Evolutionary conservation across 2,888 invertebrate species (phyloP), one percentile per base, ranked within the genome.

Genomic region (Scaptomyza reducta): DNA sequence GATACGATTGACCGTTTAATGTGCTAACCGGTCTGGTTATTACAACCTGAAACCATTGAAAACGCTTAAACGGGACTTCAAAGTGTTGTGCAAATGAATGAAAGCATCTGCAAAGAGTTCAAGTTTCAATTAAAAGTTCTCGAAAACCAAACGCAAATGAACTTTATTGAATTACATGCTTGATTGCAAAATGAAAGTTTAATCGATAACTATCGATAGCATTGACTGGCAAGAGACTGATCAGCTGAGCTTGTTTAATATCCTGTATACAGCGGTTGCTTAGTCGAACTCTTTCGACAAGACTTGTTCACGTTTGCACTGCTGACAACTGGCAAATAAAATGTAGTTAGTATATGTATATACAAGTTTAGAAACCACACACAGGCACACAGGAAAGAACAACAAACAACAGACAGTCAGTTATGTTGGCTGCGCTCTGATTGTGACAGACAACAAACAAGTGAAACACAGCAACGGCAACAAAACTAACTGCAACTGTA

Each of bases 361-460:
- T 27, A 40, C 47, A 22, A 46, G 27, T 29, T 16, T 10, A 2
- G 11, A 9, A 40, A 14, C 38, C 27, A 27, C 14, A 27, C 22
- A 35, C 6, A 38, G 25, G 27, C 29, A 7, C 46, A 38, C 4
- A 13, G 27, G 10, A n/a, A n/a, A n/a, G n/a, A n/a, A n/a, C n/a
- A n/a, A n/a, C n/a, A n/a, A n/a, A n/a, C n/a, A n/a, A n/a, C n/a
- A n/a, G 47, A 40, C 31, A 45, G 14, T 1, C 55, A 40, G 22
- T 44, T 25, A 14, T 42, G 51, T 53, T 64, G 46, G 27, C 50
- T 40, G 40, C 22, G 44, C 40, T 31, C 46, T 38, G 46, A 58
- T 55, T 55, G 16, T 58, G 54, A 33, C 49, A 61, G 13, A 16
- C 22, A 67, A 29, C 49, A 42, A 57, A 35, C 29, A 46, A 27